Percentiles rank a stretch among this genome's conserved stretches.
phyloP scores from a whole-genome alignment of 2,888 invertebrate genomes.

The Cantharis nigra region DNA sequence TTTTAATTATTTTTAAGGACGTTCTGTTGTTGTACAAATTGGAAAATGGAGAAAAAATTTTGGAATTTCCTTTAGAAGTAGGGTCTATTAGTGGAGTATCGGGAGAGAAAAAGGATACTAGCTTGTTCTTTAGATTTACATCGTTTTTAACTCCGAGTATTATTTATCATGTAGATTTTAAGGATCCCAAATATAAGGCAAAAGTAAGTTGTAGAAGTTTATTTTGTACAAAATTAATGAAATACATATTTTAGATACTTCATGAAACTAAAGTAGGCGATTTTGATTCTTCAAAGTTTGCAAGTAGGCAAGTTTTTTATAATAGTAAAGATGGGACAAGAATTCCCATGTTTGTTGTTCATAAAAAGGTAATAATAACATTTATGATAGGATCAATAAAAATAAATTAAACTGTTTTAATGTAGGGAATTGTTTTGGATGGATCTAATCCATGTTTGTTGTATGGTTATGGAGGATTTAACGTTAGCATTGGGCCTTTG shows the following conservation, averaged over 20 bases:
- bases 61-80: conserved; percentile 79
- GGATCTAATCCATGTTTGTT: conserved; percentile 82
- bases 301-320: conserved; percentile 90
- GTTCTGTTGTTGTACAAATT: conserved; percentile 81
- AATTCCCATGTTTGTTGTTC: conserved; percentile 94
- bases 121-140: conserved; percentile 92
- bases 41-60: conserved; percentile 70
- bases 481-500: conserved; percentile 85
- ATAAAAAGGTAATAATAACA: conserved; percentile 66
- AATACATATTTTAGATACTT: conserved; percentile 64
- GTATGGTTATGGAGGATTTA: conserved; percentile 98
- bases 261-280: conserved; percentile 85
- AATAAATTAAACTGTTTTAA: background rate
- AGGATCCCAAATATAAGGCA: conserved; percentile 64
- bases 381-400: background rate
- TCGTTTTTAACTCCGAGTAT: conserved; percentile 90
- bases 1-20: conserved; percentile 62
- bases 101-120: conserved; percentile 81
- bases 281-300: conserved; percentile 77
- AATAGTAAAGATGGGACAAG: conserved; percentile 89
- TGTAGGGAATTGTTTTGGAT: conserved; percentile 66
- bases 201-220: conserved; percentile 55
- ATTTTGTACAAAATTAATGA: background rate
- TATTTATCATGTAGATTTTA: conserved; percentile 86
- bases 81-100: conserved; percentile 86